Evolutionary conservation across 2,888 invertebrate species (phyloP).

Genomic region (Drosophila birchii): DNA sequence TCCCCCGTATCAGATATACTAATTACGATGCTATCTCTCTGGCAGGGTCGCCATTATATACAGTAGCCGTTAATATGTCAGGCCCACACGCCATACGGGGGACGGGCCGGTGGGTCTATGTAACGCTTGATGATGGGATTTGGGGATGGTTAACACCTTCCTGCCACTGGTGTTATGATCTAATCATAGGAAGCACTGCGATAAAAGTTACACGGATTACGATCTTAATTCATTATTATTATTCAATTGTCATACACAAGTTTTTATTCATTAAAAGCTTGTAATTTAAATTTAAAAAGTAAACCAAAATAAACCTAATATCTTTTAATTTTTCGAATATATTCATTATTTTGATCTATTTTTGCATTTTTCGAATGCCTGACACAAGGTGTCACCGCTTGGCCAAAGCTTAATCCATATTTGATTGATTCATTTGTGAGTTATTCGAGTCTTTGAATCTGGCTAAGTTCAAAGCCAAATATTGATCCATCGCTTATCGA

Average conservation of each 20-base stretch:
- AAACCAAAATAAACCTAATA: not conserved
- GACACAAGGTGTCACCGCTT: slow-evolving; percentile 43
- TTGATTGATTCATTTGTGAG: slow-evolving; percentile 10
- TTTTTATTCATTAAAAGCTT: not conserved
- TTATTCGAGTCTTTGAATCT: not conserved
- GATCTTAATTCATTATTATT: not conserved
- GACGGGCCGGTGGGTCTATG: not conserved
- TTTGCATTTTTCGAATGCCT: slow-evolving; percentile 11
- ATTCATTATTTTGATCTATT: not conserved
- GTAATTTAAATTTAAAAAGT: not conserved
- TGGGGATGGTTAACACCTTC: slow-evolving; percentile 39
- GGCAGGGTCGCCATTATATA: slow-evolving; percentile 24
- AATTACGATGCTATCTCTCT: slow-evolving; percentile 27
- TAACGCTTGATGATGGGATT: slow-evolving; percentile 9
- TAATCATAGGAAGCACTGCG: slow-evolving; percentile 1
- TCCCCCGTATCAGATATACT: slow-evolving; percentile 15
- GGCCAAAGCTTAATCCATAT: slow-evolving; percentile 21
- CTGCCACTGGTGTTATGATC: slow-evolving; percentile 23
- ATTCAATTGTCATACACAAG: not conserved
- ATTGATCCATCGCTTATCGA: slow-evolving; percentile 42
- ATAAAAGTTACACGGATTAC: not conserved
- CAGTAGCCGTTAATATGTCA: slow-evolving; percentile 26
- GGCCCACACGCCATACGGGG: slow-evolving; percentile 13
- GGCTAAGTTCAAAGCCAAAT: slow-evolving; percentile 52
- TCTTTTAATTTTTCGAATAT: not conserved